Conservation (phyloP, 1,140 invertebrate genomes). For the Spodoptera frugiperda region DNA sequence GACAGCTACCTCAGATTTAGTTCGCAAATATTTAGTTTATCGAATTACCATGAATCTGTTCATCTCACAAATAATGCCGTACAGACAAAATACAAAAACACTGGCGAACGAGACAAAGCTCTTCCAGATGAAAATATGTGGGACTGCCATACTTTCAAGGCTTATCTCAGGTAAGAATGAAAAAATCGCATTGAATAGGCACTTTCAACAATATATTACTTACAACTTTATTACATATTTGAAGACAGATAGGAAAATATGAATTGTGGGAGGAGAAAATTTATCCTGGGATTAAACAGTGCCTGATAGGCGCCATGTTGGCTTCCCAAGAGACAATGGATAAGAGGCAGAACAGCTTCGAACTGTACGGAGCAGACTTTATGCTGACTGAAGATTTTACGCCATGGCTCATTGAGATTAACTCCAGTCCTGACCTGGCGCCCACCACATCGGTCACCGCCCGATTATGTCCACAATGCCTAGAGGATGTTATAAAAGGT, state of each 20-base stretch:
- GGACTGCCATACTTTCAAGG: constrained; percentile 93
- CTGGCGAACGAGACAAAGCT: constrained; percentile 89
- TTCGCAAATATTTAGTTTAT: constrained; percentile 95
- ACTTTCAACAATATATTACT: constrained; percentile 7
- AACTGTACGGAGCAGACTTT: constrained; percentile 97
- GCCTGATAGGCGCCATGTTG: constrained; percentile 94
- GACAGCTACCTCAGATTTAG: constrained; percentile 97
- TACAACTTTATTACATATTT: constrained; percentile 65
- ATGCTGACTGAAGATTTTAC: constrained; percentile 96
- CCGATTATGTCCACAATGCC: constrained; percentile 93
- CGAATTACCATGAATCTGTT: constrained; percentile 96
- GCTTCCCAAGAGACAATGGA: constrained; percentile 95
- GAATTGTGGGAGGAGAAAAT: constrained; percentile 93
- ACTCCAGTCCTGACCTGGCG: constrained; percentile 96
- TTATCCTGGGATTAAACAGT: constrained; percentile 96
- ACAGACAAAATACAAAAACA: constrained; percentile 96
- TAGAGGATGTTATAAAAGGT: constrained; percentile 98
- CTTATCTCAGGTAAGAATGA: constrained; percentile 87
- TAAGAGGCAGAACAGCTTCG: constrained; percentile 94
- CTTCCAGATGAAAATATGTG: constrained; percentile 95
- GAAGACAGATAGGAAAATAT: constrained; percentile 89
- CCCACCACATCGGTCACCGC: constrained; percentile 95
- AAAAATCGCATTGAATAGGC: background rate
- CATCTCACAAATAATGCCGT: constrained; percentile 98
- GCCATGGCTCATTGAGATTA: constrained; percentile 98